phyloP scores from a whole-genome alignment of 2,797 vertebrate species.

The Acrocephalus scirpaceus region DNA sequence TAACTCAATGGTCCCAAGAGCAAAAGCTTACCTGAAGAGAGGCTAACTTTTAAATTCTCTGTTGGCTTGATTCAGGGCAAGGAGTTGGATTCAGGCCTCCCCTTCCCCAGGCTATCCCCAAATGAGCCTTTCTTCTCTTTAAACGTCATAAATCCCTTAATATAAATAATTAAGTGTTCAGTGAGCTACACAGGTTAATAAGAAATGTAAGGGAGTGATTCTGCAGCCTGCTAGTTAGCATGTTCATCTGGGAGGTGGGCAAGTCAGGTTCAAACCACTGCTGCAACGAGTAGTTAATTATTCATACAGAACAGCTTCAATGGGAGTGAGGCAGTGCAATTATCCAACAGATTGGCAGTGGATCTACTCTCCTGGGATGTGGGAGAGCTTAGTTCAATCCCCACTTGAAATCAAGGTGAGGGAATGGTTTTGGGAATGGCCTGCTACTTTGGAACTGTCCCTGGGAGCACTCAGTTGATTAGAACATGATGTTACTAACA shows the following conservation, averaged over 20 bases:
- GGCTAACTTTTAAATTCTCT: background rate
- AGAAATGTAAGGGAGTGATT: background rate
- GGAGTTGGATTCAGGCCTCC: background rate
- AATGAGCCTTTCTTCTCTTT: background rate
- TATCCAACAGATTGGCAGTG: conserved; percentile 27
- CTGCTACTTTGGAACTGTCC: background rate
- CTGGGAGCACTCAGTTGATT: background rate
- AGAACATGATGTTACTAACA: background rate
- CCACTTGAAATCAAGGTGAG: background rate
- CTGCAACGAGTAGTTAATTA: conserved; percentile 47
- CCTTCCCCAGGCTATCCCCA: background rate
- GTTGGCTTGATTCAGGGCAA: background rate
- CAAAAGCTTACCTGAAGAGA: background rate
- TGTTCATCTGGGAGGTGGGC: conserved; percentile 10
- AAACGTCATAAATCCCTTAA: background rate
- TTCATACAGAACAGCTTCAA: conserved; percentile 32
- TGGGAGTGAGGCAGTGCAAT: background rate
- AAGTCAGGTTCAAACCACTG: background rate
- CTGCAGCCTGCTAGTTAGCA: background rate
- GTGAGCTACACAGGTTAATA: background rate
- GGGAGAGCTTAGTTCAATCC: background rate
- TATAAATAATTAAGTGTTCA: conserved; percentile 52
- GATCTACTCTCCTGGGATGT: background rate
- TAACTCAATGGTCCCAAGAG: background rate
- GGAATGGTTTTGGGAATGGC: background rate